A percentile compares a stretch with the other conserved stretches of the same genome.
Conservation (phyloP, 2,888 invertebrate genomes). For the Aleiodes testaceus region DNA sequence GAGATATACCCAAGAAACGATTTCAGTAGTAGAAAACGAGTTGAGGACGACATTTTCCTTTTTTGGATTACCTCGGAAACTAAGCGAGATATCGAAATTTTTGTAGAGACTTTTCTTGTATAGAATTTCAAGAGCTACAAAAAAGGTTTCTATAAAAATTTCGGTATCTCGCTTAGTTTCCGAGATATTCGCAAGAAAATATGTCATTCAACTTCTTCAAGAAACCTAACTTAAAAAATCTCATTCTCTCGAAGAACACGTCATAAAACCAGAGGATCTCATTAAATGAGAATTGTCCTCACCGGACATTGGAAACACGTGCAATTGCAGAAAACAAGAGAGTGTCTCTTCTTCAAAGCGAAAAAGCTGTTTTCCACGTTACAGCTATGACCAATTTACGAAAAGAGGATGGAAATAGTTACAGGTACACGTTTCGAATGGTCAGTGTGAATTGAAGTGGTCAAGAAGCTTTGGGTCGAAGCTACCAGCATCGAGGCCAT, state of each 20-base stretch:
- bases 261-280: constrained; percentile 5
- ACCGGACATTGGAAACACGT: constrained; percentile 2
- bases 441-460: not conserved
- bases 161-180: not conserved
- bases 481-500: constrained; percentile 16
- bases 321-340: not conserved
- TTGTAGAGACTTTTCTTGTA: too few species aligned
- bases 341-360: constrained; percentile 1
- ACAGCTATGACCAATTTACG: constrained; percentile 2
- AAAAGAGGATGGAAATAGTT: not conserved
- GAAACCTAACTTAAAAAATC: not conserved
- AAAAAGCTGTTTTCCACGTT: not conserved
- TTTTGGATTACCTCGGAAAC: too few species aligned
- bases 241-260: not conserved
- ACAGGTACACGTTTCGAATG: not conserved
- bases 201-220: not conserved
- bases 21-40: too few species aligned
- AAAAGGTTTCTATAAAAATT: too few species aligned
- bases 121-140: too few species aligned
- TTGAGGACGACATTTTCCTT: too few species aligned
- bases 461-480: not conserved
- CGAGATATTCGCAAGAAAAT: too few species aligned
- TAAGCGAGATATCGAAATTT: too few species aligned
- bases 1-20: too few species aligned
- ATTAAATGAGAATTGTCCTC: constrained; percentile 5